Conservation (phyloP, 2,113 vertebrate genomes). For the Sander vitreus region DNA sequence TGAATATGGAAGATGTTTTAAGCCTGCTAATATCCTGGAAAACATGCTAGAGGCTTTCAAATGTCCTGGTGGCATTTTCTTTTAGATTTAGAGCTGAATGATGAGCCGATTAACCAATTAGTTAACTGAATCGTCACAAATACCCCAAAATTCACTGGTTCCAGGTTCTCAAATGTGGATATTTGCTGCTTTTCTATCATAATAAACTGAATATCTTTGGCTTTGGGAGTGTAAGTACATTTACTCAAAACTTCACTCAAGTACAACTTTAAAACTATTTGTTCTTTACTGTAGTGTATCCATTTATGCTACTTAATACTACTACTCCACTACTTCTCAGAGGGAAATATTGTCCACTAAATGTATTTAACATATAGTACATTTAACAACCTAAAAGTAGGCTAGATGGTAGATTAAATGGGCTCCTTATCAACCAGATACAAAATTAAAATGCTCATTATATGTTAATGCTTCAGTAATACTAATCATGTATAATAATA, state of each 20-base stretch:
- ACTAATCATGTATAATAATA: background rate
- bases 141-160: background rate
- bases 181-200: background rate
- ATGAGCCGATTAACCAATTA: background rate
- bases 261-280: background rate
- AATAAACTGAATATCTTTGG: background rate
- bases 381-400: background rate
- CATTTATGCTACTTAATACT: background rate
- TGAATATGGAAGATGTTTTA: background rate
- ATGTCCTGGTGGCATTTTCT: background rate
- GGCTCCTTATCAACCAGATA: background rate
- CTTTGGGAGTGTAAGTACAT: background rate
- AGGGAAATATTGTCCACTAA: background rate
- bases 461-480: background rate
- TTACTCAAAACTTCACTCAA: background rate
- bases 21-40: background rate
- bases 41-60: background rate
- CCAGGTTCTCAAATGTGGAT: background rate
- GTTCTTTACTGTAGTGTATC: background rate
- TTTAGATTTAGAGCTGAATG: background rate
- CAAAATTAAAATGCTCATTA: background rate
- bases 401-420: background rate
- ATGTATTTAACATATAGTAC: background rate
- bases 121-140: background rate
- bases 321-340: background rate